A percentile compares a stretch with the other conserved stretches of the same genome.
phyloP scores from a whole-genome alignment of 2,113 vertebrate genomes.

The Anthoscopus minutus region DNA sequence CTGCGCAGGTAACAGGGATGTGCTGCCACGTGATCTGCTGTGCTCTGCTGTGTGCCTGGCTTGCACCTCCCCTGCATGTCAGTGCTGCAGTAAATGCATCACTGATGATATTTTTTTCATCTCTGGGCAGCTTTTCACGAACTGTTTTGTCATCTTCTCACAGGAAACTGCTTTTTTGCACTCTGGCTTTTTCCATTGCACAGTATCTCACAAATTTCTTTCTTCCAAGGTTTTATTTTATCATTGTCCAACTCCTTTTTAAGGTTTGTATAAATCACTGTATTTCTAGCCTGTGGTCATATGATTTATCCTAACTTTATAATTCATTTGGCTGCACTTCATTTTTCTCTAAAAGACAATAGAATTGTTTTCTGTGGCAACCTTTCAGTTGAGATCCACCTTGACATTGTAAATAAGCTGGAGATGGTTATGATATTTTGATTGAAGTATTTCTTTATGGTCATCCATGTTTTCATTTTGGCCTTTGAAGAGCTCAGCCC shows the following conservation, averaged over 20 bases:
- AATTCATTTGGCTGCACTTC: neutral
- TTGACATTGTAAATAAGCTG: neutral
- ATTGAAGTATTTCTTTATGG: neutral
- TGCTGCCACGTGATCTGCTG: neutral
- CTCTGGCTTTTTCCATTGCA: neutral
- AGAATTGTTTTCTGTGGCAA: neutral
- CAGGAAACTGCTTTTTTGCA: neutral
- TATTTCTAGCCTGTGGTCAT: neutral
- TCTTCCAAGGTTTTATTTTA: neutral
- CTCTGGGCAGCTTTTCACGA: neutral
- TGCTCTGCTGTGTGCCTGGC: neutral
- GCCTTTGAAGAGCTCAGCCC: neutral
- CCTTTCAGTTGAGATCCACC: neutral
- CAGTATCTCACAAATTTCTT: neutral
- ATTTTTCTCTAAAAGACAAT: neutral
- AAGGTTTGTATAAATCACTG: neutral
- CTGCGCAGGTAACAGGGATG: neutral
- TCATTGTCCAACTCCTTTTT: neutral
- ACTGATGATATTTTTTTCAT: neutral
- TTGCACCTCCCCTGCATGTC: neutral
- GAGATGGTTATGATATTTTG: neutral
- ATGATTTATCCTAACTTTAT: neutral
- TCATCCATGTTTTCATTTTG: neutral
- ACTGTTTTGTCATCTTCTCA: neutral
- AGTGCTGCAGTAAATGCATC: neutral